phyloP scores from a whole-genome alignment of 2,113 vertebrate species.

The Chaetura pelagica region DNA sequence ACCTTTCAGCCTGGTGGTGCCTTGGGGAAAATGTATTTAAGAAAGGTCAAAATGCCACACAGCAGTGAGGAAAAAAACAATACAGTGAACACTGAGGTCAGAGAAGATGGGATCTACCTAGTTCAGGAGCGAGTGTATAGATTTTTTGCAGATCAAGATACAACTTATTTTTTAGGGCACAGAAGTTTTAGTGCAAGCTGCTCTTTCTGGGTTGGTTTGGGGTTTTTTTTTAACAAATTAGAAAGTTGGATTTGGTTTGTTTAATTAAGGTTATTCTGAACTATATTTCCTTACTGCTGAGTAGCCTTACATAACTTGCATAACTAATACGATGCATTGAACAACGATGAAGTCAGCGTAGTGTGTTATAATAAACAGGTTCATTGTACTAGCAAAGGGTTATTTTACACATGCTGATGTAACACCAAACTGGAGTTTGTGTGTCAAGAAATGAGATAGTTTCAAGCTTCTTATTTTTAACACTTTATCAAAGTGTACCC shows the following conservation, averaged over 20 bases:
- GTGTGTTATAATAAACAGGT: not conserved
- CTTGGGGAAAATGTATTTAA: fast-evolving
- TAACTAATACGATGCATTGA: not conserved
- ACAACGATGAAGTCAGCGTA: not conserved
- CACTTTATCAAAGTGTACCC: slow-evolving; percentile 56
- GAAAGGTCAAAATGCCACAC: not conserved
- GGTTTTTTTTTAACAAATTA: not conserved
- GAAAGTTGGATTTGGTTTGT: not conserved
- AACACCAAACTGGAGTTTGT: slow-evolving; percentile 32
- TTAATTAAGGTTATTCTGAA: not conserved
- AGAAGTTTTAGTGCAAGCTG: not conserved
- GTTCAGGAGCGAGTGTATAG: not conserved
- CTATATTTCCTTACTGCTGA: not conserved
- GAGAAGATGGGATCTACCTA: not conserved
- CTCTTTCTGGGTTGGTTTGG: not conserved
- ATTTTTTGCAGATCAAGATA: not conserved
- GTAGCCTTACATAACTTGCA: not conserved
- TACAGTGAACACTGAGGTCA: not conserved
- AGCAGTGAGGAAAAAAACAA: not conserved
- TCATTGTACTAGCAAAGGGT: slow-evolving; percentile 30
- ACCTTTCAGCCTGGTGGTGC: not conserved
- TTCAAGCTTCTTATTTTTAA: slow-evolving; percentile 39
- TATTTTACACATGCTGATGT: slow-evolving; percentile 33
- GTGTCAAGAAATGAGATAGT: slow-evolving; percentile 28
- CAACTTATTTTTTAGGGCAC: not conserved